Base-by-base conservation (phyloP, 2,888 invertebrate species). In the Dolichopus griseipennis region DNA sequence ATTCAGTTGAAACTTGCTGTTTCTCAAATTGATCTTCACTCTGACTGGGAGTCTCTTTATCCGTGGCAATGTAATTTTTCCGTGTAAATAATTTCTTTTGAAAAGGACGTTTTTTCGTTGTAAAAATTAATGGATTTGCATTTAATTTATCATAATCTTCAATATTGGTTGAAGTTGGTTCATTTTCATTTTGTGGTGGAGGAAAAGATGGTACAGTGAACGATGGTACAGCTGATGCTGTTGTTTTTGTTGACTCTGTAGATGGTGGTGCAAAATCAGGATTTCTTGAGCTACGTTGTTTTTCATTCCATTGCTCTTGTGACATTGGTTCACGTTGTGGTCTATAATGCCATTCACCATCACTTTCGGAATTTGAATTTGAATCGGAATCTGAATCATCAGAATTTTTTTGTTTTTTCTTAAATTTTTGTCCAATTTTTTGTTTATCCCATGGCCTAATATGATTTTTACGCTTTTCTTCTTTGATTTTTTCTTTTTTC, bases 181-280 rank as follows among this genome's bases (percentile, higher is more conserved):
- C 18, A 71, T 83, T 83, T 7, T 63, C 18, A 71, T 83, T 83
- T 61, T 78, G 80, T 37, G 74, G 79, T 81, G 22, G 62, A 77
- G 21, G 63, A 62, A 61, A 21, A 34, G 70, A n/a, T 15, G 64
- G 34, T 61, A 52, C 43, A 33, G 20, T 63, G 4, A 9, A 41
- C 33, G 18, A n/a, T 8, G 27, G 27, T 27, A 27, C 3, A 63
- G 68, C 68, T 0, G 66, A 66, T 4, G 68, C 67, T 15, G 33
- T 63, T 15, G 65, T 52, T 20, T 68, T 37, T 21, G 70, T 63
- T 33, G 67, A 65, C 20, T 77, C 76, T 0, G 72, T 67, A 27
- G 27, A 27, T 27, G 73, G 65, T 5, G 95, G 95, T 1, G 92
- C 94, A 81, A 95, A 95, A 78, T 94, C 93, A 0, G 84, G 76